Conservation (phyloP, 2,113 vertebrate species). For the Thamnophis sirtalis region DNA sequence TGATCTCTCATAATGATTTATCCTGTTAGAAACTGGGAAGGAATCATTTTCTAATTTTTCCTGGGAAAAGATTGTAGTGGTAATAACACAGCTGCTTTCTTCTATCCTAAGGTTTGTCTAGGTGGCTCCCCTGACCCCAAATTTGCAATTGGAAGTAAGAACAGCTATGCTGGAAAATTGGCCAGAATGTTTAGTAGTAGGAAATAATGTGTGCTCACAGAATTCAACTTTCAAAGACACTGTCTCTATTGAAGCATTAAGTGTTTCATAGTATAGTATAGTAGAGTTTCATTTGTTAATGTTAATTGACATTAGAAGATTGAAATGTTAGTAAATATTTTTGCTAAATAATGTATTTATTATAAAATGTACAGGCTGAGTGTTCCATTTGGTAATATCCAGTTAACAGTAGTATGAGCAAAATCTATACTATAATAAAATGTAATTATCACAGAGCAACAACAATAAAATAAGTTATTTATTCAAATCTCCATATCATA, state of each 20-base stretch:
- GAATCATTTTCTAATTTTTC: background rate
- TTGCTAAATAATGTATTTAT: slow-evolving; percentile 36
- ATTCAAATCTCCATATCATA: background rate
- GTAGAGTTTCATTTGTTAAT: slow-evolving; percentile 48
- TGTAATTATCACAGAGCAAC: background rate
- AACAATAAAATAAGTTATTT: background rate
- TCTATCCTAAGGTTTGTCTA: background rate
- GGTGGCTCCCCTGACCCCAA: background rate
- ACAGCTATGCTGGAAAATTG: background rate
- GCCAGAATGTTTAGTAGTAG: slow-evolving; percentile 1
- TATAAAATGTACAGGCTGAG: background rate
- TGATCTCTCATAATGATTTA: background rate
- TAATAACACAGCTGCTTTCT: background rate
- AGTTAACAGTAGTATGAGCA: background rate
- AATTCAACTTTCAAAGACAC: slow-evolving; percentile 51
- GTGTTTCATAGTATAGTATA: slow-evolving; percentile 55
- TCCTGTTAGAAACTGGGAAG: background rate
- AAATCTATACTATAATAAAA: background rate
- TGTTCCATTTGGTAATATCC: background rate
- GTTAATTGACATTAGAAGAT: slow-evolving; percentile 48
- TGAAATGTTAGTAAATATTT: slow-evolving; percentile 44
- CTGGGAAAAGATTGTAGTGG: background rate
- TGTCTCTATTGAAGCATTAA: slow-evolving; percentile 45
- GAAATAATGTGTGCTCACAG: slow-evolving; percentile 56
- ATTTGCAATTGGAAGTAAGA: background rate